These are phyloP conservation scores for Myodes glareolus DNA, from an alignment of 2,113 vertebrate genomes.

Conservation along the genomic window DNA sequence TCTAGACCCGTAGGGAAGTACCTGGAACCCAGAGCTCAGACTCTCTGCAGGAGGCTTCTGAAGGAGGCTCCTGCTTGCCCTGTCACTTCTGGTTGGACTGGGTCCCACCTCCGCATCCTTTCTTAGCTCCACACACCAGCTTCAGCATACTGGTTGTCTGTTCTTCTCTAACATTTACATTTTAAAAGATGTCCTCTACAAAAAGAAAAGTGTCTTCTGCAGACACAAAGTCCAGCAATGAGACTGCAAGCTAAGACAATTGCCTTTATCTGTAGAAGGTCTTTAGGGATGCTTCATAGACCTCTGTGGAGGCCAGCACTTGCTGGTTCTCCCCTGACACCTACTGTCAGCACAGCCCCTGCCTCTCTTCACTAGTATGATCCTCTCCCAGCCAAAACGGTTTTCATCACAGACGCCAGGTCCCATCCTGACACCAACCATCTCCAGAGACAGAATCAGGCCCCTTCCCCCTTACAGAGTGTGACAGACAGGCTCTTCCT, in stretches of 20 bases:
- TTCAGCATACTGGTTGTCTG: neutral
- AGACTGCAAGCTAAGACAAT: neutral
- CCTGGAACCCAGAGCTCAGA: slow-evolving; percentile 16
- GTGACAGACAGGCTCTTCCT: neutral
- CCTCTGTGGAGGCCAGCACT: neutral
- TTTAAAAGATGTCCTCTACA: neutral
- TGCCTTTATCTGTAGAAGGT: neutral
- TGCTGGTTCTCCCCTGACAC: neutral
- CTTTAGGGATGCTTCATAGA: neutral
- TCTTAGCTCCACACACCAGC: neutral
- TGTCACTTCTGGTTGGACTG: neutral
- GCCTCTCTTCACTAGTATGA: neutral
- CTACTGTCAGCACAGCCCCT: neutral
- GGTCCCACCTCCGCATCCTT: neutral
- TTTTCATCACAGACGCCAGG: neutral
- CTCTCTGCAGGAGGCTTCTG: neutral
- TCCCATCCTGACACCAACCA: neutral
- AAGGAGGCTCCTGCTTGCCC: neutral
- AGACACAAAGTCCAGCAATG: neutral
- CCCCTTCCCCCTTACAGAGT: neutral
- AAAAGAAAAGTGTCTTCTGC: neutral
- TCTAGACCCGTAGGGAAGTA: neutral
- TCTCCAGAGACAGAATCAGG: neutral
- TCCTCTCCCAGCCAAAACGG: slow-evolving; percentile 8
- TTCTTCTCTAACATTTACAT: neutral